A percentile compares a stretch with the other conserved stretches of the same genome.
These are phyloP conservation scores for Stichopus horrens DNA, from an alignment of 53 echinoderm and acorn worm genomes.

Conservation along the genomic window DNA sequence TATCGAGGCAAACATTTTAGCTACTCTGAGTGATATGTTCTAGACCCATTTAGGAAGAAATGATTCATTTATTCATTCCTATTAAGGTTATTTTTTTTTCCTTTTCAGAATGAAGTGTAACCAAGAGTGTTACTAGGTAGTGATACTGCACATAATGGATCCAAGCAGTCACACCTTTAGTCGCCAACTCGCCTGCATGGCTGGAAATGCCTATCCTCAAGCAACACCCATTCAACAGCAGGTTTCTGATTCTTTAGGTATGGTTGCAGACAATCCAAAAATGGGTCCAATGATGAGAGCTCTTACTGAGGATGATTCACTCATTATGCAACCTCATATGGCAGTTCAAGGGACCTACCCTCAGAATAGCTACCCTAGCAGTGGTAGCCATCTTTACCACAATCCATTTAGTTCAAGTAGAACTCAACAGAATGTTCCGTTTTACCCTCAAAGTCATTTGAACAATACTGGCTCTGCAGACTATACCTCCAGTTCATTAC, in stretches of 20 bases:
- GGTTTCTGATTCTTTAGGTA: slow-evolving; percentile 21
- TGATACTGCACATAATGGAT: slow-evolving; percentile 16
- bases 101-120: neutral
- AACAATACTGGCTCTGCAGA: slow-evolving; percentile 38
- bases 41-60: too few relatives aligned
- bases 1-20: too few relatives aligned
- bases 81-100: neutral
- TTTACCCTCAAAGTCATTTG: slow-evolving; percentile 62
- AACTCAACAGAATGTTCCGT: slow-evolving; percentile 58
- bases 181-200: slow-evolving; percentile 45
- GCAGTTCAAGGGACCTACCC: slow-evolving; percentile 35
- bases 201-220: slow-evolving; percentile 39
- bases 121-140: neutral
- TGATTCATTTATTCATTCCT: too few relatives aligned
- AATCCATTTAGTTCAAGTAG: slow-evolving; percentile 45
- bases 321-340: neutral
- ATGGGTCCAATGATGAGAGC: slow-evolving; percentile 93
- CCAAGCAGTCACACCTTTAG: slow-evolving; percentile 35
- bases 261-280: slow-evolving; percentile 61
- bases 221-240: slow-evolving; percentile 12
- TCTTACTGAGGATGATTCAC: slow-evolving; percentile 77
- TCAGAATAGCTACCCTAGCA: slow-evolving; percentile 32
- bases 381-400: slow-evolving; percentile 37
- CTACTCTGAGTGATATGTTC: too few relatives aligned
- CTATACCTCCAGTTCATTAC: slow-evolving; percentile 33